Conservation (phyloP, 2,113 vertebrate species). For the human region DNA sequence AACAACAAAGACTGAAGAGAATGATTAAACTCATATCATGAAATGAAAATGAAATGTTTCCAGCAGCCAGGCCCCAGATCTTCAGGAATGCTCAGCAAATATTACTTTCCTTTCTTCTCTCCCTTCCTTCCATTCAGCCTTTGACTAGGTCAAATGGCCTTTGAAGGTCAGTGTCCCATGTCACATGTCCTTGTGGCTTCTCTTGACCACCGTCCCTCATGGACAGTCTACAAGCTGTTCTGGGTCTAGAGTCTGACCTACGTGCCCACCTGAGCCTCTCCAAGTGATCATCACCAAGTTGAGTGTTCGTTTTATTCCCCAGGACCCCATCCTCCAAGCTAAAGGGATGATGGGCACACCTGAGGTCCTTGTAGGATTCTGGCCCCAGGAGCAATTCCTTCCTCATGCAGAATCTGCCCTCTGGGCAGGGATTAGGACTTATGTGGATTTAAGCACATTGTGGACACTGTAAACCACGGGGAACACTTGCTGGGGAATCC, state of each 20-base stretch:
- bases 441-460: background rate
- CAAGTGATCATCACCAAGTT: background rate
- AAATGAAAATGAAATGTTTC: background rate
- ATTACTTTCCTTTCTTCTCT: background rate
- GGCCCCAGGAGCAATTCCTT: background rate
- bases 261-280: background rate
- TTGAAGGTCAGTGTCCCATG: background rate
- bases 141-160: background rate
- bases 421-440: background rate
- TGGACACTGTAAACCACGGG: background rate
- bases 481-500: background rate
- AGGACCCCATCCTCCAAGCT: background rate
- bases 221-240: background rate
- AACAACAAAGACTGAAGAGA: background rate
- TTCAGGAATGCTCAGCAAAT: background rate
- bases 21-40: background rate
- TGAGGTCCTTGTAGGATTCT: background rate
- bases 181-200: background rate
- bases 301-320: background rate
- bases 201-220: background rate
- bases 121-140: background rate
- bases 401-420: background rate
- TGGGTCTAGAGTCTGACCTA: background rate
- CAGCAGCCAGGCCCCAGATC: background rate
- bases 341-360: background rate